These are phyloP conservation scores for Graptemys geographica DNA, from an alignment of 2,797 vertebrate genomes.

Conservation along the genomic window DNA sequence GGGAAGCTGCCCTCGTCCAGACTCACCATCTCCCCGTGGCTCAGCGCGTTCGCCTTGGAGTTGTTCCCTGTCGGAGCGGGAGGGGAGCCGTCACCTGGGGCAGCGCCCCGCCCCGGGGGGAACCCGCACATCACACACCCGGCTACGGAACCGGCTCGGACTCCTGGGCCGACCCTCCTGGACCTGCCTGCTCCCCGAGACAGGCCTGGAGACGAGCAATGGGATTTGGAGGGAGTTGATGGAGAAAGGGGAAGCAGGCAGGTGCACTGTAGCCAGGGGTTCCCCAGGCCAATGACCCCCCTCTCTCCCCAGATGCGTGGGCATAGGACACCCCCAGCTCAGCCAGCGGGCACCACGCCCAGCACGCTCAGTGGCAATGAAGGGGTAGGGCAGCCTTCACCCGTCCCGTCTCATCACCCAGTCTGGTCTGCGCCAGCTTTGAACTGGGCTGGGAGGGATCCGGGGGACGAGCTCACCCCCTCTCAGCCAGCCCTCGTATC, in stretches of 20 bases:
- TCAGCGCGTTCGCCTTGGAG: conserved; percentile 91
- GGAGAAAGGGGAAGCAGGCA: background rate
- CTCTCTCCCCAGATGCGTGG: background rate
- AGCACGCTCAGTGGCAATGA: no score
- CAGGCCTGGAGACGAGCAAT: background rate
- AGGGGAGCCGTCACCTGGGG: background rate
- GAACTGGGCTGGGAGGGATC: background rate
- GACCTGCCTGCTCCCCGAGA: no score
- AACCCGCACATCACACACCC: background rate
- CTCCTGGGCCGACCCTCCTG: background rate
- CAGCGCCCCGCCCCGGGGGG: background rate
- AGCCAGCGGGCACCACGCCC: no score
- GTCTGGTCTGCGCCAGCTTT: no score
- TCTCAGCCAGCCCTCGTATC: no score
- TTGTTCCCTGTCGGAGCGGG: conserved; percentile 84
- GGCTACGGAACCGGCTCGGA: background rate
- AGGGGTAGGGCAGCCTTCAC: background rate
- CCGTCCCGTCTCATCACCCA: background rate
- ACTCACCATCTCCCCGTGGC: conserved; percentile 96
- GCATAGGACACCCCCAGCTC: background rate
- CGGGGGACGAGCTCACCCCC: no score
- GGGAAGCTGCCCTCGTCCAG: conserved; percentile 96
- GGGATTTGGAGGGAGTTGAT: no score
- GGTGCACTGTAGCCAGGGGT: background rate
- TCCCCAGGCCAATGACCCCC: background rate